Base-by-base conservation (phyloP, 2,797 vertebrate species). In the Enteromius afrohamiltoni region DNA sequence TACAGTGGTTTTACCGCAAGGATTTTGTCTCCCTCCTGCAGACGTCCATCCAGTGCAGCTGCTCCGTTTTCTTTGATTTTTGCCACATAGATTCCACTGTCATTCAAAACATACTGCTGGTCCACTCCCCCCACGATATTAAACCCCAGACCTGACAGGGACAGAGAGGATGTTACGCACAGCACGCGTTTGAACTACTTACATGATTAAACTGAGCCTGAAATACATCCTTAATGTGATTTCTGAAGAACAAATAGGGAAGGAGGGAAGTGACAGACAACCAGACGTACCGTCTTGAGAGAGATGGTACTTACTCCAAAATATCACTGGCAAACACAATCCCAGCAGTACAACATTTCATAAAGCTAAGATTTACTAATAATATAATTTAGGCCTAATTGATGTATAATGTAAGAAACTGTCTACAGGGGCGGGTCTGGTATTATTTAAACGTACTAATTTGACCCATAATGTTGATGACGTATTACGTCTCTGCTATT, bases 111-210 rank as follows among this genome's bases (percentile, higher is more conserved):
- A 86, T 95, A 95, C 88, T 95, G 97, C 88, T 97, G 97, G 90
- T 99, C 98, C 88, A 95, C 93, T 79, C 98, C 98, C 58, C 98
- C 98, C 42, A 99, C 95, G 83, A 99, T 99, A 90, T 99, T 99
- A 94, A 99, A 99, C 71, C 98, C 98, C 89, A 99, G 88, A 67
- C 98, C 98, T 99, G 88, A 76, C 84, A 92, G 87, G 91, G 84
- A 85, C 40, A 89, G 14, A 91, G 67, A 31, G 64, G 68, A 51
- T 7, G 11, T 55, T 83, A 45, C 76, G 14, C 37, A 65, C 58
- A 80, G 40, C 23, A 14, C 11, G 3, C 73, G 16, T 23, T 4
- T 16, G 6, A n/a, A n/a, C 70, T 40, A 17, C 34, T 23, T 42
- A n/a, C 71, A 83, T 26, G 23, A 76, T 53, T 76, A 65, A 53